Evolutionary conservation across 2,113 vertebrate species (phyloP).

Genomic region (Megaptera novaeangliae): DNA sequence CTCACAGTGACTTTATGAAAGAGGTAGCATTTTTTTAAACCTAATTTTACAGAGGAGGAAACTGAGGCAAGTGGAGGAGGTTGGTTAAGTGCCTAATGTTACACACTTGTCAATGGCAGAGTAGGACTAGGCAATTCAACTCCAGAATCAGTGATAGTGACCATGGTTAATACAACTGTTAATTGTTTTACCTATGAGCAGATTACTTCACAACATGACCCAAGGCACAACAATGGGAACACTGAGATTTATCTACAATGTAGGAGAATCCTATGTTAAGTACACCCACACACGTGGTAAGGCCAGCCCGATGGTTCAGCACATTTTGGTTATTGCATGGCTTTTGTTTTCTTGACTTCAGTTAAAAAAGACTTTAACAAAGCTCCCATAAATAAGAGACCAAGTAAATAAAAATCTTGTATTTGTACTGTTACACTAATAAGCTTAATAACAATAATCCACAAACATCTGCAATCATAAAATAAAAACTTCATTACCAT

Average conservation of each 20-base stretch:
- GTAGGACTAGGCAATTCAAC: not conserved
- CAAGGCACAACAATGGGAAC: not conserved
- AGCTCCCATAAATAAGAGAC: slow-evolving; percentile 65
- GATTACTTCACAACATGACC: not conserved
- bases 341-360: slow-evolving; percentile 55
- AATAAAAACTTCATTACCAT: slow-evolving; percentile 85
- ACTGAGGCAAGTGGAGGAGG: not conserved
- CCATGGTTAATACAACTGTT: not conserved
- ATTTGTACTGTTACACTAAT: slow-evolving; percentile 80
- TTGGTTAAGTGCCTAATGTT: not conserved
- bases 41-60: not conserved
- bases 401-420: slow-evolving; percentile 76
- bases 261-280: not conserved
- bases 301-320: not conserved
- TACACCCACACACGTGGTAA: not conserved
- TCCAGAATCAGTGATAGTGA: not conserved
- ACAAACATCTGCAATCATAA: slow-evolving; percentile 81
- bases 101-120: not conserved
- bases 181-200: not conserved
- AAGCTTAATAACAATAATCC: slow-evolving; percentile 83
- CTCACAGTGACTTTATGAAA: not conserved
- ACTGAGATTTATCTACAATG: not conserved
- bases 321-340: not conserved
- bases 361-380: slow-evolving; percentile 69
- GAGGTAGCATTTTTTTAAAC: not conserved